Conservation (phyloP, 1,140 invertebrate species). For the Monochamus saltuarius region DNA sequence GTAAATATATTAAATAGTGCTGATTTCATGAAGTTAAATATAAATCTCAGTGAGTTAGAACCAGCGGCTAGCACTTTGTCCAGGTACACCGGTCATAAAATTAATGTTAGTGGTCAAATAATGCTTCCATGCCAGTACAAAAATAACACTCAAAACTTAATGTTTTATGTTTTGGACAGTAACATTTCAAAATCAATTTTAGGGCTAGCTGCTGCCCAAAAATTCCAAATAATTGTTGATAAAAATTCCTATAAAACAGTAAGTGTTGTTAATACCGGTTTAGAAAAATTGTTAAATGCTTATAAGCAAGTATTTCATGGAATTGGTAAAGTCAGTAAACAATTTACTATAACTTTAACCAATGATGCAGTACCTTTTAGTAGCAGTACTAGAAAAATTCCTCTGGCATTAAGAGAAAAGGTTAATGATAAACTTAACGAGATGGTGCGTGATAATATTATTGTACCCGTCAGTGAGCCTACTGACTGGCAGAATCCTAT, state of each 20-base stretch:
- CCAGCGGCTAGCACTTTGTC: background rate
- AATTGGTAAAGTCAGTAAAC: slow-evolving; percentile 4
- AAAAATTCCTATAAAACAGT: background rate
- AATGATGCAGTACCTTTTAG: slow-evolving; percentile 3
- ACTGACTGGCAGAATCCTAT: slow-evolving; percentile 8
- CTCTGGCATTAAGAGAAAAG: slow-evolving; percentile 8
- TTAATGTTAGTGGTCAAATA: slow-evolving; percentile 1
- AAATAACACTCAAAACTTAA: background rate
- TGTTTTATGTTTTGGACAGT: slow-evolving; percentile 1
- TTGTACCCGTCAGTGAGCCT: slow-evolving; percentile 11
- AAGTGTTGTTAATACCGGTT: background rate
- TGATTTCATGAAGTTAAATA: background rate
- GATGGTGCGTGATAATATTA: slow-evolving; percentile 13
- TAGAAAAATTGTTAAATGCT: background rate
- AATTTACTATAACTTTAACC: slow-evolving; percentile 9
- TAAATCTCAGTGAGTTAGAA: background rate
- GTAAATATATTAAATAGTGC: background rate
- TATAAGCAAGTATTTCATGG: background rate
- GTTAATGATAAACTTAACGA: slow-evolving; percentile 15
- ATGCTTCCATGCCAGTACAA: background rate
- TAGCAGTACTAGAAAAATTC: slow-evolving; percentile 11
- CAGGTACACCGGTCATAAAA: slow-evolving; percentile 5
- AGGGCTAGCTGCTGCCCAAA: background rate
- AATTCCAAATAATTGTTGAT: background rate
- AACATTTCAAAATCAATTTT: background rate